Percentiles rank a stretch among this genome's conserved stretches.
These are phyloP conservation scores for Indicator indicator DNA, from an alignment of 2,113 vertebrate species.

Conservation along the genomic window DNA sequence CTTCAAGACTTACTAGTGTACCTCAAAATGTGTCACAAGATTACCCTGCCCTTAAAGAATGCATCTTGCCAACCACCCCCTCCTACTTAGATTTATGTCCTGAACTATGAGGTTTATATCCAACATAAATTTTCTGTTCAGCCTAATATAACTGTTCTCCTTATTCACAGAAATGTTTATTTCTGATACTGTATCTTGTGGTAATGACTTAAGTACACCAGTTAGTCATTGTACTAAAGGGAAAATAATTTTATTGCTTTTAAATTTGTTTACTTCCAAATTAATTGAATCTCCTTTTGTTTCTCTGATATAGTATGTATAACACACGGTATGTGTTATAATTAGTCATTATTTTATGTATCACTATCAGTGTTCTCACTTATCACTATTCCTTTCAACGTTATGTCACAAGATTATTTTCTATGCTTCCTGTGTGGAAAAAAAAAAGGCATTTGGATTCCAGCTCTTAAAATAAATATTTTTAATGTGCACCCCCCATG, in stretches of 20 bases:
- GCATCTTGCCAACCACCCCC: background rate
- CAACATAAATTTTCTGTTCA: slow-evolving; percentile 17
- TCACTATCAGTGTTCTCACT: background rate
- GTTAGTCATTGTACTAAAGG: background rate
- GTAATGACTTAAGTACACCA: background rate
- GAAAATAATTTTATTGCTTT: slow-evolving; percentile 1
- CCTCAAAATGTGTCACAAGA: background rate
- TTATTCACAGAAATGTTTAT: slow-evolving; percentile 44
- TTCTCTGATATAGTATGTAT: background rate
- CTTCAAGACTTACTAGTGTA: background rate
- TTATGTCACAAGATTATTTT: background rate
- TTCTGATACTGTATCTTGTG: slow-evolving; percentile 7
- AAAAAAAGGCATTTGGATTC: background rate
- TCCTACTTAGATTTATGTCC: slow-evolving; percentile 40
- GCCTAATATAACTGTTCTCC: slow-evolving; percentile 6
- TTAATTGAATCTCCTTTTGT: background rate
- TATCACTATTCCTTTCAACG: background rate
- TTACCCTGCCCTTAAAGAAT: background rate
- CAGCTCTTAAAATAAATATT: background rate
- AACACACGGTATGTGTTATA: background rate
- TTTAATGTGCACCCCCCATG: background rate
- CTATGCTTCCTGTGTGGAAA: background rate
- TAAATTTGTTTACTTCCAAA: slow-evolving; percentile 26
- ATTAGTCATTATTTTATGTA: slow-evolving; percentile 15
- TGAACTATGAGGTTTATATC: slow-evolving; percentile 22